Conservation (phyloP, 2,797 vertebrate genomes). For the Platyrinchus mystaceus region DNA sequence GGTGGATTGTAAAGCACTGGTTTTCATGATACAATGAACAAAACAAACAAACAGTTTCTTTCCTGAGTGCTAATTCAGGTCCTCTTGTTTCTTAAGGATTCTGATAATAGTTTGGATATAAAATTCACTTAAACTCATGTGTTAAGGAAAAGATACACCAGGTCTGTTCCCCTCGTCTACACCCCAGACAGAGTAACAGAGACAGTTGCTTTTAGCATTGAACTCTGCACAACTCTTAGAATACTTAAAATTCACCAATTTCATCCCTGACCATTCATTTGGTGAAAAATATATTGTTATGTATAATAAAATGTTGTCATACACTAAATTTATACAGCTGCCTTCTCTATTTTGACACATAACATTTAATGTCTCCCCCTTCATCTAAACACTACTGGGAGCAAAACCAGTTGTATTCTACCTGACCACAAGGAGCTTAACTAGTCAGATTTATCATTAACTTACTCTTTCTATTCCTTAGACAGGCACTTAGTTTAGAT, state of each 20-base stretch:
- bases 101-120: background rate
- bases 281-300: background rate
- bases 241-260: background rate
- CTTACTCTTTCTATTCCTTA: background rate
- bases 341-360: background rate
- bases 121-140: fast-evolving
- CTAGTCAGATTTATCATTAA: background rate
- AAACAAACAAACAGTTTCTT: background rate
- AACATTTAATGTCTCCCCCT: background rate
- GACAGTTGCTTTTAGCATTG: fast-evolving
- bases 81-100: background rate
- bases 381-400: background rate
- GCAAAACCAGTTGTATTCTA: background rate
- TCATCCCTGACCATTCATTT: background rate
- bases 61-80: background rate
- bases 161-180: background rate
- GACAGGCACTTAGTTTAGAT: background rate
- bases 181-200: background rate
- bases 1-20: background rate
- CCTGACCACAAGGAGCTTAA: background rate
- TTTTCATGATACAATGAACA: background rate
- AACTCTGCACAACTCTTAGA: background rate
- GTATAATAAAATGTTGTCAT: background rate
- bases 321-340: background rate
- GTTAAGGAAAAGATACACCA: background rate